Conservation (phyloP, 2,113 vertebrate genomes). For the Anser brachyrhynchus region DNA sequence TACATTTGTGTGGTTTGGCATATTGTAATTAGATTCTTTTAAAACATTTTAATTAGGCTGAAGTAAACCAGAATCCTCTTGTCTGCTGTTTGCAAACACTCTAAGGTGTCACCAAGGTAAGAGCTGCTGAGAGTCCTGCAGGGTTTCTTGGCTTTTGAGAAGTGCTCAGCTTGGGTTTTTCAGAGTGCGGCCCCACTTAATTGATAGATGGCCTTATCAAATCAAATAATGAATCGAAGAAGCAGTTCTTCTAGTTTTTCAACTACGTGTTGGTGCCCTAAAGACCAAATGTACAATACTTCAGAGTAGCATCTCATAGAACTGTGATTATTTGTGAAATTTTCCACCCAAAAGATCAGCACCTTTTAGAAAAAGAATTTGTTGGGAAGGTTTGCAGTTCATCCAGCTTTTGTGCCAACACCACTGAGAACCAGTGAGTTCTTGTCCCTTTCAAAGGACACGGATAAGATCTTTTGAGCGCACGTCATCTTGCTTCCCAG, state of each 20-base stretch:
- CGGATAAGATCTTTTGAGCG: neutral
- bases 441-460: neutral
- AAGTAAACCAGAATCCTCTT: constrained; percentile 57
- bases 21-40: constrained; percentile 74
- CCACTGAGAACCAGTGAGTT: neutral
- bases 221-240: neutral
- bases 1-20: constrained; percentile 66
- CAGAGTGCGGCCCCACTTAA: neutral
- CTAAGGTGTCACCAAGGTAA: neutral
- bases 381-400: neutral
- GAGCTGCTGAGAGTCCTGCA: neutral
- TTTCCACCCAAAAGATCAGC: neutral
- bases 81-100: constrained; percentile 34
- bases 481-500: neutral
- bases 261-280: fast-evolving
- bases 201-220: neutral
- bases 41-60: constrained; percentile 75
- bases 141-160: neutral
- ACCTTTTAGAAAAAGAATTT: neutral
- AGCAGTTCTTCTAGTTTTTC: neutral
- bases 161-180: neutral
- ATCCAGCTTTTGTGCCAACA: neutral
- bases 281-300: neutral
- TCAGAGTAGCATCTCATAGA: neutral
- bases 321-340: neutral